Conservation (phyloP, 2,888 invertebrate genomes). For the Melanostoma scalare region DNA sequence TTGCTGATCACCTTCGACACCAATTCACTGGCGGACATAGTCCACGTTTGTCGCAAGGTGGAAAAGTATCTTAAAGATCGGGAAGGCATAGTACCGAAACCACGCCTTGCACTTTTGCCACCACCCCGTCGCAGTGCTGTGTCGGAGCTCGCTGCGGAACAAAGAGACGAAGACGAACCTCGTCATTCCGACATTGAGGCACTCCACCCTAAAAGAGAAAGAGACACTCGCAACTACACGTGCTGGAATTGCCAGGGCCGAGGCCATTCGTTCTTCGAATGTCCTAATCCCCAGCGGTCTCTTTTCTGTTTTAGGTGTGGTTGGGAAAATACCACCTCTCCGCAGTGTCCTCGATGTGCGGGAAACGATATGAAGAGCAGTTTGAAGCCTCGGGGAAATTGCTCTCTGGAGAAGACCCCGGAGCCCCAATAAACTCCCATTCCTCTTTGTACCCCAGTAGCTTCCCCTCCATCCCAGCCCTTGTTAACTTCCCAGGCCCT, state of each 20-base stretch:
- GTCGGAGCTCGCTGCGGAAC: too few species aligned
- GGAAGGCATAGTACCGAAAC: too few species aligned
- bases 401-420: neutral
- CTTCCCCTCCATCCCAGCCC: neutral
- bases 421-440: neutral
- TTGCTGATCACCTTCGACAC: too few species aligned
- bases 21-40: too few species aligned
- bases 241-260: neutral
- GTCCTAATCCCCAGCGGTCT: neutral
- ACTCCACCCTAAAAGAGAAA: too few species aligned
- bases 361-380: too few species aligned
- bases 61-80: too few species aligned
- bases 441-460: neutral
- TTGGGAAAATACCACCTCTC: neutral
- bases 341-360: neutral
- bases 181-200: too few species aligned
- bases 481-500: neutral
- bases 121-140: too few species aligned
- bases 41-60: too few species aligned
- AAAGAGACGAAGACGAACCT: too few species aligned
- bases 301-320: neutral
- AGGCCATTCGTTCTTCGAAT: conserved; percentile 1
- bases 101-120: too few species aligned
- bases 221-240: neutral
- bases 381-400: neutral